Percentiles rank a stretch among this genome's conserved stretches.
These are phyloP conservation scores for Meda fulgida DNA, from an alignment of 2,797 vertebrate species.

Conservation along the genomic window DNA sequence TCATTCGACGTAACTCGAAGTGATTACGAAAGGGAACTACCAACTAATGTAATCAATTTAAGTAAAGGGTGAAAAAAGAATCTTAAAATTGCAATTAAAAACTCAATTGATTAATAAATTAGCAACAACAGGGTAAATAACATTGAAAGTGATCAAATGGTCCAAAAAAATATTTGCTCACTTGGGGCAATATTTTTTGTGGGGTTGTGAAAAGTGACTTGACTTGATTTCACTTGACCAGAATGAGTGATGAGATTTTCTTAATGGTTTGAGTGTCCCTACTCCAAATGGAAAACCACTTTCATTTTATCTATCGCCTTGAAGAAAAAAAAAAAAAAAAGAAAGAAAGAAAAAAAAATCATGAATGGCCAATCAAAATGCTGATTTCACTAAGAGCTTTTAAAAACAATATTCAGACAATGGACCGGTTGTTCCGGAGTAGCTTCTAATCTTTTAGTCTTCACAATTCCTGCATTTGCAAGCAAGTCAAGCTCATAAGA, in stretches of 20 bases:
- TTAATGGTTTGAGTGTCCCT: background rate
- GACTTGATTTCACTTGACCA: background rate
- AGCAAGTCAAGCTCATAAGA: slow-evolving; percentile 68
- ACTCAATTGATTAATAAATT: too few species aligned
- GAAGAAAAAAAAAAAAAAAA: background rate
- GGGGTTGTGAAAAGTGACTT: background rate
- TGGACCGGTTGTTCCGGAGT: slow-evolving; percentile 25
- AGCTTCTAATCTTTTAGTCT: slow-evolving; percentile 45
- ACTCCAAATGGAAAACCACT: background rate
- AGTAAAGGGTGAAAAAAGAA: too few species aligned
- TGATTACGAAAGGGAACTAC: too few species aligned
- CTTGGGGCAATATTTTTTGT: background rate
- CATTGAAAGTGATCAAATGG: too few species aligned
- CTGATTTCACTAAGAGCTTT: background rate
- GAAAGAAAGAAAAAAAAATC: background rate
- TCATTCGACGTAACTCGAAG: too few species aligned
- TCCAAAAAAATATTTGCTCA: too few species aligned
- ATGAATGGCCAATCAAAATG: slow-evolving; percentile 13
- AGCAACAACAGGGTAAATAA: too few species aligned
- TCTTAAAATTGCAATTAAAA: too few species aligned
- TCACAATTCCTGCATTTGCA: slow-evolving; percentile 57
- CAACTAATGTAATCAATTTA: too few species aligned
- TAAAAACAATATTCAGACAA: slow-evolving; percentile 9
- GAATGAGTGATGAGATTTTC: background rate
- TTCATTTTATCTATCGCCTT: background rate